These are phyloP conservation scores for Aptenodytes forsteri DNA, from an alignment of 2,113 vertebrate genomes.

Conservation along the genomic window DNA sequence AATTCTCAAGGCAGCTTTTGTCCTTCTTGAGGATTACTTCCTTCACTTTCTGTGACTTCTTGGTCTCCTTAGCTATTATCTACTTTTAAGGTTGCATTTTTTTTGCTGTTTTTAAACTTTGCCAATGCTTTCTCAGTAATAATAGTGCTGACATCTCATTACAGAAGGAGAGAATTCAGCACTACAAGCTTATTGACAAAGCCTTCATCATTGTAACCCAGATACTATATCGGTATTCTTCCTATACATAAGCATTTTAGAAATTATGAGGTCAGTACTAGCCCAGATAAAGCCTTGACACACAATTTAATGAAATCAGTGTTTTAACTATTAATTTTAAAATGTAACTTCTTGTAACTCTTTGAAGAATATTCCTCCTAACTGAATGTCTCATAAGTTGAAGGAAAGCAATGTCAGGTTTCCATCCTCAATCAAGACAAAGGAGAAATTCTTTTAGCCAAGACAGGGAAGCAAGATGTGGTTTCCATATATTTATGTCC, in stretches of 20 bases:
- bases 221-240: not conserved
- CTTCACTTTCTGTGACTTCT: not conserved
- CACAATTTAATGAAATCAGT: not conserved
- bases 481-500: not conserved
- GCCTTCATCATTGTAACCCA: not conserved
- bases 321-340: not conserved
- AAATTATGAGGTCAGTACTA: not conserved
- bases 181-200: not conserved
- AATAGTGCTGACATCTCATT: not conserved
- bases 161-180: not conserved
- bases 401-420: not conserved
- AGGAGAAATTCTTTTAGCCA: not conserved
- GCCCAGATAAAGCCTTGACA: not conserved
- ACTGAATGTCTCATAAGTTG: not conserved
- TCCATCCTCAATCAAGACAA: not conserved
- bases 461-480: not conserved
- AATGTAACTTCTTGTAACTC: not conserved
- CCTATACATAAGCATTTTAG: not conserved
- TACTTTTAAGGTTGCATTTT: not conserved
- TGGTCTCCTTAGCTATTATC: not conserved
- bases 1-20: not conserved
- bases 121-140: not conserved
- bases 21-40: not conserved
- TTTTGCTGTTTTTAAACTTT: not conserved
- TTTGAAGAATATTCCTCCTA: not conserved